These are phyloP conservation scores for Epinotia demarniana DNA, from an alignment of 2,888 invertebrate species.

Conservation along the genomic window DNA sequence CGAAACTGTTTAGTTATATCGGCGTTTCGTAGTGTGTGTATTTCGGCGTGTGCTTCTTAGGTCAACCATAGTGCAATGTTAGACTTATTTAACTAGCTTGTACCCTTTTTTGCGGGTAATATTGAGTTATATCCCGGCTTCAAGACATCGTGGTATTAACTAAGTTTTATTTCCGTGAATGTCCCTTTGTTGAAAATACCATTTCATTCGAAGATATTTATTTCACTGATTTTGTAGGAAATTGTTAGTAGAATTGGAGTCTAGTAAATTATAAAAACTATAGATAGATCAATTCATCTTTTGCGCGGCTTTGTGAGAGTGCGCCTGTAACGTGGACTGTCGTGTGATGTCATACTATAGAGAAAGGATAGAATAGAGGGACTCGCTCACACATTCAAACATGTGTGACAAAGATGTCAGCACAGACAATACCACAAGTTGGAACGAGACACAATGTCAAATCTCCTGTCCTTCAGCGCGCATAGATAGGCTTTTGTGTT, in stretches of 20 bases:
- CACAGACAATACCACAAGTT: too few relatives aligned
- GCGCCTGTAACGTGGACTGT: too few relatives aligned
- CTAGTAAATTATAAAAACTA: not conserved
- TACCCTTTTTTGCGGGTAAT: slow-evolving; percentile 21
- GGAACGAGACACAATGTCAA: too few relatives aligned
- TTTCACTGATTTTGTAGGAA: slow-evolving; percentile 11
- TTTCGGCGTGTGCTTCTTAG: slow-evolving; percentile 41
- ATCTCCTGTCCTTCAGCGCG: too few relatives aligned
- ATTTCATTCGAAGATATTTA: slow-evolving; percentile 15
- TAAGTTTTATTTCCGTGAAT: slow-evolving; percentile 19
- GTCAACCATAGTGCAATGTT: slow-evolving; percentile 50
- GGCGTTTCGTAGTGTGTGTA: slow-evolving; percentile 46
- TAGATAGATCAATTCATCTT: too few relatives aligned
- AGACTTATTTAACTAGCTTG: slow-evolving; percentile 45
- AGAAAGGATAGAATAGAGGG: too few relatives aligned
- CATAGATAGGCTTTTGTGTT: too few relatives aligned
- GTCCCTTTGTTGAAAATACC: not conserved
- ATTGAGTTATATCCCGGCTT: slow-evolving; percentile 14
- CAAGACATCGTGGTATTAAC: slow-evolving; percentile 18
- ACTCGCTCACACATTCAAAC: too few relatives aligned
- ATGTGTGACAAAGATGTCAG: too few relatives aligned
- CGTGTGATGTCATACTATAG: too few relatives aligned
- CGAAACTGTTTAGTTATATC: not conserved
- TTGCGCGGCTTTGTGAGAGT: too few relatives aligned
- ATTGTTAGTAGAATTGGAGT: slow-evolving; percentile 2